A percentile compares a stretch with the other conserved stretches of the same genome.
phyloP scores from a whole-genome alignment of 2,888 invertebrate genomes.

The Callimorpha dominula region DNA sequence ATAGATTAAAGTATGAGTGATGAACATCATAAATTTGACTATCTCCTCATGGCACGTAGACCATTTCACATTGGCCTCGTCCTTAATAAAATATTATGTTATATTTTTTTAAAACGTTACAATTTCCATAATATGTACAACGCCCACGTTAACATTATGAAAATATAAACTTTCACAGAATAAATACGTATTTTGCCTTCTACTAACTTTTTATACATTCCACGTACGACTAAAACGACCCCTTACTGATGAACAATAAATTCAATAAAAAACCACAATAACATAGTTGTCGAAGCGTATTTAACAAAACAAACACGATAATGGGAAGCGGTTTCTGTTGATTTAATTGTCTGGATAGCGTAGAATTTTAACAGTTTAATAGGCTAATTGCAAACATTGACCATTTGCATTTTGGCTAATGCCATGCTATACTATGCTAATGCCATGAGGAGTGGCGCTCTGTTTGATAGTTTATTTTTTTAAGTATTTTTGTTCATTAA shows the following conservation, averaged over 20 bases:
- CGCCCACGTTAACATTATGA: not conserved
- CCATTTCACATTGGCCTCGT: not conserved
- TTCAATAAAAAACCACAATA: conserved; percentile 9
- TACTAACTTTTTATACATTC: not conserved
- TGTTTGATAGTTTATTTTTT: not conserved
- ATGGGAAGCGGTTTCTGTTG: conserved; percentile 36
- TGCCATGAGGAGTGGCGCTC: not conserved
- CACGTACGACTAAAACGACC: not conserved
- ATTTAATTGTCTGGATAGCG: conserved; percentile 45
- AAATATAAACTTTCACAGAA: not conserved
- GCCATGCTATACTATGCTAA: not conserved
- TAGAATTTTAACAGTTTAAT: conserved; percentile 23
- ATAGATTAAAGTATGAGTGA: too few relatives aligned
- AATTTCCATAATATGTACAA: not conserved
- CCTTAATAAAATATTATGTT: not conserved
- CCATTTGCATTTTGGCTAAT: conserved; percentile 4
- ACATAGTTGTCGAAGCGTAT: conserved; percentile 18
- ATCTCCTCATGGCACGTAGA: not conserved
- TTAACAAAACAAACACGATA: conserved; percentile 34
- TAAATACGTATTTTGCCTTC: not conserved
- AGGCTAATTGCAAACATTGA: conserved; percentile 16
- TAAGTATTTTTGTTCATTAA: not conserved
- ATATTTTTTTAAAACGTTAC: not conserved
- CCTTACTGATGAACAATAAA: not conserved
- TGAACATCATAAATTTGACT: too few relatives aligned